Evolutionary conservation across 2,113 vertebrate genomes (phyloP), one percentile per base, ranked within the genome.

Genomic region (Argyrosomus japonicus): DNA sequence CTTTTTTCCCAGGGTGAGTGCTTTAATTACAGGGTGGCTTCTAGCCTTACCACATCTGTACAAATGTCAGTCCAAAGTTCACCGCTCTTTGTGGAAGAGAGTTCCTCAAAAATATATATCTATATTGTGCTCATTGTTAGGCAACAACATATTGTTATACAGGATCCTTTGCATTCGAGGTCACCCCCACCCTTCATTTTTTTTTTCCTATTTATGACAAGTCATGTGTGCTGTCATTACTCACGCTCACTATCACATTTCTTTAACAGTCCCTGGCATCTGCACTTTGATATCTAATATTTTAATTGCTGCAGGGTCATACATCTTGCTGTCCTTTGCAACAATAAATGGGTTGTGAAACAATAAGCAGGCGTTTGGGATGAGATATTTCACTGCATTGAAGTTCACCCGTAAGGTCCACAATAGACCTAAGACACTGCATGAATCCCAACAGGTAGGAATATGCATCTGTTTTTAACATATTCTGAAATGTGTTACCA

Each of bases 1-100:
- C 94, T 95, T 92, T 91, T 94, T 93, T 93, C 90, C 91, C 86
- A 89, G 93, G 94, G 93, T 91, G 91, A 94, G 87, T 88, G 88
- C 93, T 95, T 96, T 97, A 96, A 97, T 97, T 96, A 95, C 95
- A 93, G 93, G 86, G 83, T 87, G 87, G 93, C 91, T 95, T 88
- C 92, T 93, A 93, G 93, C 91, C 85, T 84, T 88, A 89, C 67
- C 94, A 92, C 95, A 95, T 93, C 92, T 90, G 90, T 94, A 95
- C 95, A 95, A 94, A 95, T 94, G 96, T 95, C 95, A 95, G 93
- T 90, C 87, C 90, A 94, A 92, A 95, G 94, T 94, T 95, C 93
- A 92, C 61, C 68, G 87, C 92, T 95, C 94, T 87, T 89, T 91
- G 89, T 54, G 87, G 90, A 87, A 88, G 81, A 86, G n/a, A 48